Evolutionary conservation across 2,888 invertebrate species (phyloP).

Genomic region (Drosophila stalkeri): DNA sequence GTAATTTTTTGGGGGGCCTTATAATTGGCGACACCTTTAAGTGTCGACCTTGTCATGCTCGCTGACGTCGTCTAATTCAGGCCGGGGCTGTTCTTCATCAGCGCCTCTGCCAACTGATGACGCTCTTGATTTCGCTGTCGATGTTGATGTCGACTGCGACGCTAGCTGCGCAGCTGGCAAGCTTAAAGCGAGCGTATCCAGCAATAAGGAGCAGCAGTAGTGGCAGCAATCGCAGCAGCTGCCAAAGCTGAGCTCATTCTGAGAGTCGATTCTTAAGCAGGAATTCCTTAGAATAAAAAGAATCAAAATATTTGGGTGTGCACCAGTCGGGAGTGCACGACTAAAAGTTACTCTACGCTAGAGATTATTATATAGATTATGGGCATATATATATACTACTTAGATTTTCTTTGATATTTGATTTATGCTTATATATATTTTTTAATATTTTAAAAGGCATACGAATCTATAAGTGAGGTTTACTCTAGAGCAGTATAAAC

Average conservation of each 20-base stretch:
- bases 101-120: conserved; percentile 58
- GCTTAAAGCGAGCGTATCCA: conserved; percentile 44
- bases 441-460: too few species aligned
- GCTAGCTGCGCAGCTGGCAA: conserved; percentile 17
- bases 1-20: conserved; percentile 23
- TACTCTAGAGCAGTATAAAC: too few species aligned
- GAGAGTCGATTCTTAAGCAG: conserved; percentile 59
- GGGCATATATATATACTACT: neutral
- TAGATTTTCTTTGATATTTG: too few species aligned
- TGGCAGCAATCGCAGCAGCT: conserved; percentile 12
- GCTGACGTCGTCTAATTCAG: conserved; percentile 79
- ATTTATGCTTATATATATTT: too few species aligned
- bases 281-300: conserved; percentile 63
- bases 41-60: conserved; percentile 80
- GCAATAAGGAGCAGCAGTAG: conserved; percentile 24
- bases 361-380: neutral
- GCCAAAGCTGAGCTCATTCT: conserved; percentile 62
- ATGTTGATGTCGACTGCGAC: conserved; percentile 11
- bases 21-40: conserved; percentile 79
- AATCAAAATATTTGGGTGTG: neutral
- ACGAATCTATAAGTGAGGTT: too few species aligned
- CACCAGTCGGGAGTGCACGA: neutral
- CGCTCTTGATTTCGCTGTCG: neutral
- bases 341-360: neutral
- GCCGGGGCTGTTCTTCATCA: conserved; percentile 79